Evolutionary conservation across 2,888 invertebrate species (phyloP).

Genomic region (Dasypogon diadema): DNA sequence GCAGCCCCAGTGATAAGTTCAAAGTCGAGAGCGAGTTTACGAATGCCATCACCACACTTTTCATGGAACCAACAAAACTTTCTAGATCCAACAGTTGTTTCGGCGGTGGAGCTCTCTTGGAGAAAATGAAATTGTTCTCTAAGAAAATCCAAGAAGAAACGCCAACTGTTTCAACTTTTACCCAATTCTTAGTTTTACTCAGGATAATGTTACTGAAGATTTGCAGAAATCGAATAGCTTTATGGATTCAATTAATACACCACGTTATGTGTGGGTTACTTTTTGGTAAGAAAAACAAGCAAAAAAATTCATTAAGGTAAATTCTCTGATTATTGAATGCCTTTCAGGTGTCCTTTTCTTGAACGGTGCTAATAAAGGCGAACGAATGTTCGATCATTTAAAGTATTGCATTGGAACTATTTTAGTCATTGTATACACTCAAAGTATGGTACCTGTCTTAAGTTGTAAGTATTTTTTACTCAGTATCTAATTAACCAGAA

Average conservation of each 20-base stretch:
- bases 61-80: conserved; percentile 60
- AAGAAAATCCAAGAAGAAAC: conserved; percentile 65
- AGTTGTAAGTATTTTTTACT: conserved; percentile 72
- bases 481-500: not conserved
- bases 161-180: conserved; percentile 71
- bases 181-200: conserved; percentile 74
- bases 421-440: conserved; percentile 77
- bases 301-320: not conserved
- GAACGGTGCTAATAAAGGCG: conserved; percentile 75
- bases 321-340: not conserved
- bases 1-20: conserved; percentile 63
- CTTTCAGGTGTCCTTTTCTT: conserved; percentile 73
- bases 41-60: conserved; percentile 67
- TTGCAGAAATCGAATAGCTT: conserved; percentile 72
- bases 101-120: conserved; percentile 60
- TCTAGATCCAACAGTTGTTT: conserved; percentile 51
- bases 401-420: conserved; percentile 77
- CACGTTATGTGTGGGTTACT: conserved; percentile 74
- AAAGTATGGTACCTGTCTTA: conserved; percentile 77
- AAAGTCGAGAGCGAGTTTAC: conserved; percentile 68
- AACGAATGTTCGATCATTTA: conserved; percentile 77
- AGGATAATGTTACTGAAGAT: conserved; percentile 74
- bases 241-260: conserved; percentile 74
- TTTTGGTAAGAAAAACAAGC: conserved; percentile 61
- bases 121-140: conserved; percentile 71